Evolutionary conservation across 2,888 invertebrate genomes (phyloP).

Genomic region (Cheilosia scutellata): DNA sequence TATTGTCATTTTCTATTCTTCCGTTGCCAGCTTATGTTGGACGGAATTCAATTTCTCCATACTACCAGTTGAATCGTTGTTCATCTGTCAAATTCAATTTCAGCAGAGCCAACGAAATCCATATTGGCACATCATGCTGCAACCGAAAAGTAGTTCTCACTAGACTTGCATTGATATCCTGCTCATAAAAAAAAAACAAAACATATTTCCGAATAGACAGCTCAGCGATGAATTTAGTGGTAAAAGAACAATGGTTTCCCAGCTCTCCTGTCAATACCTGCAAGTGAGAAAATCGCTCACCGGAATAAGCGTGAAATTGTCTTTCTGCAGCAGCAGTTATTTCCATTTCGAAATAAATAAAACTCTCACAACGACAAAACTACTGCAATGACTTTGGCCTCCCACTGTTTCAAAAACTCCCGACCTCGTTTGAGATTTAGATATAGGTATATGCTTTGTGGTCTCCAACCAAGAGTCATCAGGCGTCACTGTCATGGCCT

Average conservation of each 20-base stretch:
- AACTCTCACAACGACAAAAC: not conserved
- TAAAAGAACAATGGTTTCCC: not conserved
- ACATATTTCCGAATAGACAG: constrained; percentile 3
- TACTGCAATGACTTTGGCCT: not conserved
- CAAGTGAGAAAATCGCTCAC: not conserved
- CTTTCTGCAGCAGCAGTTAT: not conserved
- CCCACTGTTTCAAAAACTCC: not conserved
- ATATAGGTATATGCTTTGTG: not conserved
- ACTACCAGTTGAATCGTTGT: constrained; percentile 9
- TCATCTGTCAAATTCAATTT: constrained; percentile 28
- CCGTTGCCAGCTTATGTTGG: not conserved
- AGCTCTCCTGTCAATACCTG: constrained; percentile 12
- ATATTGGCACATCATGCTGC: not conserved
- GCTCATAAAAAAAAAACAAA: not conserved
- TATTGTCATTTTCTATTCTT: not conserved
- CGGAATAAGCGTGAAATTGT: constrained; percentile 4
- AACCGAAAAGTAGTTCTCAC: not conserved
- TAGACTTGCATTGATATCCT: not conserved
- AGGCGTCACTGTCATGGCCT: constrained; percentile 22
- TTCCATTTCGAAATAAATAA: constrained; percentile 20
- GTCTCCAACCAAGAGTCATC: not conserved
- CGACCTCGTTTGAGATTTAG: constrained; percentile 13
- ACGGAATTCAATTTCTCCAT: constrained; percentile 8
- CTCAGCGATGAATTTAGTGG: not conserved
- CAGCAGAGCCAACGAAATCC: constrained; percentile 1